Base-by-base conservation (phyloP, 1,140 invertebrate species). In the Cardiocondyla obscurior region DNA sequence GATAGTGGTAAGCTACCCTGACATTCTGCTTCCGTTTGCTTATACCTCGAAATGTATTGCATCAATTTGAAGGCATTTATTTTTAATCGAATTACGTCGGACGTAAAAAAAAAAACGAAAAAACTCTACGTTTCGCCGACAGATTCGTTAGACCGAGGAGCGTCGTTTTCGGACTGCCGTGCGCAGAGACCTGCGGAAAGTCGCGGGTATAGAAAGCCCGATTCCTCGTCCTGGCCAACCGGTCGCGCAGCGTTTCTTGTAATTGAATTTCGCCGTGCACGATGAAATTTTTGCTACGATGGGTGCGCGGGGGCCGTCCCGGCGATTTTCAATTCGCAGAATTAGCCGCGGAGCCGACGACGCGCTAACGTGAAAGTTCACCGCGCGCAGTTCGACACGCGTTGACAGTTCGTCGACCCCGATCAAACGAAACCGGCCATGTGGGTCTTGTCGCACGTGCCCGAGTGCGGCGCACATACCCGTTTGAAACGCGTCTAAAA, bases 401-500 rank as follows among this genome's bases (percentile, higher is more conserved):
- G 84, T 83, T 88, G 83, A 65, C 30, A 33, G 87, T 87, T 90
- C 89, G 74, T 85, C 85, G 89, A 89, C 89, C 89, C 69, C 87
- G 85, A 87, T 89, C 85, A 85, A 89, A 90, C 86, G 85, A 87
- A 90, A 90, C 86, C 86, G 69, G 73, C 83, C 42, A 73, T 57
- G 62, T 77, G 46, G 82, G 69, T 67, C 64, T 72, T 84, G 74
- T 46, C 82, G n/a, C 67, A 53, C 70, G n/a, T 55, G 33, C 10
- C 19, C 10, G 58, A 36, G 70, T 5, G 19, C 22, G 25, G 25
- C 14, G 12, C 51, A 16, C 30, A 16, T 3, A 12, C 58, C 19
- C 58, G 58, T 62, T 60, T 49, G 53, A 62, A 73, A 76, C 42
- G 72, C 36, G 55, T 49, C 51, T 77, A 51, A 72, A 58, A 86